Evolutionary conservation across 2,113 vertebrate species (phyloP), one percentile per base, ranked within the genome.

Genomic region (Chitala chitala): DNA sequence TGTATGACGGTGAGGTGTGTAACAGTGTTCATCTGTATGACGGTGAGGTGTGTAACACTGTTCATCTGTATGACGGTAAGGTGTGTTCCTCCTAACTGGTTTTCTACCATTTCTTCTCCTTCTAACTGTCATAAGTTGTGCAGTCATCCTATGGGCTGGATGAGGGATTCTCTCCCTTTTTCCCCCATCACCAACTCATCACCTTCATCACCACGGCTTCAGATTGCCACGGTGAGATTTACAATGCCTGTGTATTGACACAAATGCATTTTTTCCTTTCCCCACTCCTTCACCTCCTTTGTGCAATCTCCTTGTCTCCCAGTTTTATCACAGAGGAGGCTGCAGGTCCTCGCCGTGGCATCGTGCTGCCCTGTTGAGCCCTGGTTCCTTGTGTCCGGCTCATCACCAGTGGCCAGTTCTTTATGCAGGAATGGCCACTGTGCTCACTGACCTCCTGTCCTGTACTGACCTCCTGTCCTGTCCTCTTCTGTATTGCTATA

Each of bases 161-260:
- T 91, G 89, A 90, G 91, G 92, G 93, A 93, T 91, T 91, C 92
- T 92, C 91, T 91, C 92, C 90, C 88, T 87, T 90, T 90, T 92
- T 91, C 91, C 88, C 90, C 89, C 89, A 89, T 91, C 91, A 69
- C 77, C 77, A 36, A 58, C 70, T 54, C 13, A 13, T 72, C 71
- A 73, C 56, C 66, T 80, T n/a, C 89, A 63, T 76, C 75, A 71
- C 78, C 75, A 89, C 87, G 87, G 90, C 90, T 89, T 87, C 89
- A 89, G 91, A 94, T 95, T 94, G 93, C 92, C 90, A 93, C 92
- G 91, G 93, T 91, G 91, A 92, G 92, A 93, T 94, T 94, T 95
- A 94, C 90, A 93, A 93, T 91, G 87, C 91, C 87, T 24, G 88
- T 89, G 91, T 92, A 92, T 93, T 93, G 91, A 92, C 91, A 89